Evolutionary conservation across 1,140 invertebrate species (phyloP), one percentile per base, ranked within the genome.

Genomic region (Scaptomyza montana): DNA sequence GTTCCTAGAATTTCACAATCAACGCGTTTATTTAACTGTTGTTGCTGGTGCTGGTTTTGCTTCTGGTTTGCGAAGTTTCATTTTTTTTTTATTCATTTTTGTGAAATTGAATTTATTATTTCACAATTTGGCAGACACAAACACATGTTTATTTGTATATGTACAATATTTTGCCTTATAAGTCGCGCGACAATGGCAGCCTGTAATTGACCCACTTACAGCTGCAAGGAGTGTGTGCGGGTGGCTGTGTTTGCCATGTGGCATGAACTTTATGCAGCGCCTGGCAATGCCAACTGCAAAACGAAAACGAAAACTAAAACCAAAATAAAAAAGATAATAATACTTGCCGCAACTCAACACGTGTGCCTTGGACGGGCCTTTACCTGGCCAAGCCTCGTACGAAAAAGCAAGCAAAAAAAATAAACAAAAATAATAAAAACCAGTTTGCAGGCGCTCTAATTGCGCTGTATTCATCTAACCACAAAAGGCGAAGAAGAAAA

Each of bases 21-120:
- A 77, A 77, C 70, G 69, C 67, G 67, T 54, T 74, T 82, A 25
- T 78, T 59, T 33, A 59, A 47, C 43, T 45, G 60, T 51, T 49
- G 61, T 63, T 64, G 41, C 65, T 68, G 49, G 62, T 64, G 66
- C 64, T 60, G 36, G 12, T 43, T n/a, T 54, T 30, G 70, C 67
- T 62, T 59, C 56, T 64, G 47, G 10, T 81, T 54, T 30, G 36
- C 62, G 39, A 53, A 53, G 62, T 71, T 56, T 69, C 63, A n/a
- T n/a, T n/a, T 68, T 76, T 85, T 50, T 68, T 76, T 85, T 46
- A 43, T 57, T 74, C 49, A 66, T 78, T 71, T 77, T 87, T 87
- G 81, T 86, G 82, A 86, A 86, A 86, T 87, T 86, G 75, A 78
- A 87, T 78, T 86, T 87, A 86, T 87, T 72, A 86, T 86, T 86